Conservation (phyloP, 2,888 invertebrate genomes). For the Apocheima hispidaria region DNA sequence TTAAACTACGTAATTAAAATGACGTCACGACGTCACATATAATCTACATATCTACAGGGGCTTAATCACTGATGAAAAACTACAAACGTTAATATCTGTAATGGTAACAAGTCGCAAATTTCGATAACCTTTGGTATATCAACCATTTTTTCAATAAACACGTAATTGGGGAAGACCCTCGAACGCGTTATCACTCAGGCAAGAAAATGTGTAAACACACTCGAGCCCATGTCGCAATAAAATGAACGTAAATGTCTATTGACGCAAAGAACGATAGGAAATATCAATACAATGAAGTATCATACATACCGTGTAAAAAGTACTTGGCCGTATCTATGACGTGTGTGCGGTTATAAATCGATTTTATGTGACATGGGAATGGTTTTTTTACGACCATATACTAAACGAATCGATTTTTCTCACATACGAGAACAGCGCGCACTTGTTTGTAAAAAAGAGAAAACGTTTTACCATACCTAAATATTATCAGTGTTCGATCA, state of each 20-base stretch:
- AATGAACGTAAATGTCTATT: neutral
- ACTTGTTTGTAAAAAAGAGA: no score
- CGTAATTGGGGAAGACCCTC: slow-evolving; percentile 13
- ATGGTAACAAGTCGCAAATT: neutral
- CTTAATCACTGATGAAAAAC: no score
- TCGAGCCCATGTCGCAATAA: neutral
- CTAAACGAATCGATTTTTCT: slow-evolving; percentile 11
- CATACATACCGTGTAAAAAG: neutral
- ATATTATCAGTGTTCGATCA: no score
- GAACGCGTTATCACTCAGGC: neutral
- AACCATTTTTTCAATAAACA: neutral
- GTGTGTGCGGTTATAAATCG: neutral
- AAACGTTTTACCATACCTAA: no score
- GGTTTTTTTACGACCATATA: neutral
- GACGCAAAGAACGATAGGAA: neutral
- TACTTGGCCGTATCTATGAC: slow-evolving; percentile 3
- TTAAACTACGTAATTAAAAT: no score
- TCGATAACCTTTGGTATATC: neutral
- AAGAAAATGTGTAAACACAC: neutral
- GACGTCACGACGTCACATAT: no score
- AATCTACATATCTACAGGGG: no score
- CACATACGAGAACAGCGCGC: neutral
- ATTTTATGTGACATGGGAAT: neutral
- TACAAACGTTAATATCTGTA: no score
- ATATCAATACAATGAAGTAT: neutral